Evolutionary conservation across 2,113 vertebrate species (phyloP).

Genomic region (Megaceryle torquata): DNA sequence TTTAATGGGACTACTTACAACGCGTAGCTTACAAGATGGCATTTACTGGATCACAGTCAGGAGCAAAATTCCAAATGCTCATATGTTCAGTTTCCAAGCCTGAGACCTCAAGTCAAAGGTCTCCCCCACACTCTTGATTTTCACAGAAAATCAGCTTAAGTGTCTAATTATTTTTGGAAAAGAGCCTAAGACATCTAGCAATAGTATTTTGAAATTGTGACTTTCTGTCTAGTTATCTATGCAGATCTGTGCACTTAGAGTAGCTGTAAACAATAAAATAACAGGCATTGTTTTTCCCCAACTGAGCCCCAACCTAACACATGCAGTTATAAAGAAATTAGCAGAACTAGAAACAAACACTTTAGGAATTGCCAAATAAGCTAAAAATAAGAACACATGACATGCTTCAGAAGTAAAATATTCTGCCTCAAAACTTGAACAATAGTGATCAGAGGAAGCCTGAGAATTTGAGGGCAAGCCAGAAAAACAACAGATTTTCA

Average conservation of each 20-base stretch:
- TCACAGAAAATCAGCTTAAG: background rate
- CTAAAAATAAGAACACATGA: slow-evolving; percentile 50
- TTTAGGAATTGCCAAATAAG: slow-evolving; percentile 31
- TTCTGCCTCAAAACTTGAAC: slow-evolving; percentile 27
- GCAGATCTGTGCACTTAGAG: background rate
- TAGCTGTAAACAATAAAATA: slow-evolving; percentile 12
- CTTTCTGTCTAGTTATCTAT: slow-evolving; percentile 9
- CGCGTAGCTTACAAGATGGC: background rate
- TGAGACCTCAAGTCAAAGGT: background rate
- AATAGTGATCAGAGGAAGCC: background rate
- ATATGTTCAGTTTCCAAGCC: background rate
- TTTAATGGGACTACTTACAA: background rate
- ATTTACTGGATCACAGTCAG: background rate
- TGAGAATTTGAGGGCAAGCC: background rate
- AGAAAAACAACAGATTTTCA: slow-evolving; percentile 11
- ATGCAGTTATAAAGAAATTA: slow-evolving; percentile 24
- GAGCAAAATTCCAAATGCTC: background rate
- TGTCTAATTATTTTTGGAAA: slow-evolving; percentile 32
- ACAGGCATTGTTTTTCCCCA: slow-evolving; percentile 38
- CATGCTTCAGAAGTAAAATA: background rate
- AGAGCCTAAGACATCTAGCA: slow-evolving; percentile 18
- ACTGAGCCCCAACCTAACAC: slow-evolving; percentile 7
- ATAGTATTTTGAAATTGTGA: background rate
- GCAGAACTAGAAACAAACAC: slow-evolving; percentile 43
- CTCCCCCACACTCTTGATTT: background rate